Conservation (phyloP, 2,888 invertebrate genomes). For the Tuberolachnus salignus region DNA sequence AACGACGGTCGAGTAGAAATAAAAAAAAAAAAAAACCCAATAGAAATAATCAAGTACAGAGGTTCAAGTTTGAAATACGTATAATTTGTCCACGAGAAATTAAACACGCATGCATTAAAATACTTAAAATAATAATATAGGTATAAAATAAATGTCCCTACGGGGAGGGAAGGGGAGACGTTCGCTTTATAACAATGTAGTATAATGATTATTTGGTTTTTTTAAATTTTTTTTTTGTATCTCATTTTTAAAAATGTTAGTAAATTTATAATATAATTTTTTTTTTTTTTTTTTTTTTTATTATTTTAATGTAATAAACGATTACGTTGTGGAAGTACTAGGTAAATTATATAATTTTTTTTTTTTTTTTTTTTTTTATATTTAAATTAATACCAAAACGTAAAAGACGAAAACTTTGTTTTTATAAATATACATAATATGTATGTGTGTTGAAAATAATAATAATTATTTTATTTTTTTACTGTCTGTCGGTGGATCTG, state of each 20-base stretch:
- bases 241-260: conserved; percentile 52
- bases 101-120: conserved; percentile 55
- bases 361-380: conserved; percentile 20
- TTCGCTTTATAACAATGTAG: conserved; percentile 42
- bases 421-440: conserved; percentile 51
- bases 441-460: conserved; percentile 5
- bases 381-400: conserved; percentile 53
- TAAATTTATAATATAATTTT: conserved; percentile 43
- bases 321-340: conserved; percentile 54
- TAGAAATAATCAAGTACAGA: conserved; percentile 46
- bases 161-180: conserved; percentile 33
- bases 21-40: conserved; percentile 15
- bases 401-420: conserved; percentile 53
- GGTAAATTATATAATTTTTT: background rate
- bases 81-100: conserved; percentile 54
- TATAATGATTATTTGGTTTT: conserved; percentile 39
- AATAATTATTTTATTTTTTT: conserved; percentile 30
- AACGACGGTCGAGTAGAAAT: background rate
- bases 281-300: too few species aligned
- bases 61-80: conserved; percentile 49
- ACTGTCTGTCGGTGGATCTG: conserved; percentile 83
- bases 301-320: conserved; percentile 42
- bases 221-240: too few species aligned
- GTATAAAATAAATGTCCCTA: conserved; percentile 55
- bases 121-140: conserved; percentile 56